Base-by-base conservation (phyloP, 2,113 vertebrate species). In the Sphyrna mokarran region DNA sequence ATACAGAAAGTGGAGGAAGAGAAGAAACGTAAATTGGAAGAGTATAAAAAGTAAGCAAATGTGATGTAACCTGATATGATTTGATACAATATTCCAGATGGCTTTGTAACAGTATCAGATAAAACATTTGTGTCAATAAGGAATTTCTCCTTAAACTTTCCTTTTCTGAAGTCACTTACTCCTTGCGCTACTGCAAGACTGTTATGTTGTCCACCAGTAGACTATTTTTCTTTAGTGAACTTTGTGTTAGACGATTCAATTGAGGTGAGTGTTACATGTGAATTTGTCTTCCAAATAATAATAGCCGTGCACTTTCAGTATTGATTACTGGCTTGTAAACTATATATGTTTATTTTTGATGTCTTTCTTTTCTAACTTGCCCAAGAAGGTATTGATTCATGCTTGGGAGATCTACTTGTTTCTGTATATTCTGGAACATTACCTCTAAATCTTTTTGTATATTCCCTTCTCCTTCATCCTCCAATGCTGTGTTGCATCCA, bases 1-100 rank as follows among this genome's bases (percentile, higher is more conserved):
- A 98, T 98, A 96, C 98, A 97, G 95, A 99, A 98, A 96, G 96
- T 99, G 96, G 99, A 99, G 96, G 99, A 99, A 94, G 98, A 99
- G 48, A 99, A 98, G 96, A 98, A 97, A 68, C 97, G 96, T 85
- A 98, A 98, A 23, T 97, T 98, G 0, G 98, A 98, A 29, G 99
- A 99, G 95, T 96, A 98, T 0, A 99, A 97, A 97, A 97, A 98
- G 98, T 99, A 96, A 97, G 97, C 97, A 6, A 48, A 76, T 5
- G 2, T 37, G 26, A 26, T 29, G 10, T 61, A 58, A 3, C 29
- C 33, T 63, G 22, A 8, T 33, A 26, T 91, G 48, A 29, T 13
- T 89, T 26, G 29, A 22, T 48, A 20, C 40, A 89, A 89, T 89
- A 16, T 89, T 89, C 48, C 48, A 89, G 86, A 29, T 72, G 26